Evolutionary conservation across 2,888 invertebrate genomes (phyloP), one percentile per base, ranked within the genome.

Genomic region (Eristalinus aeneus): DNA sequence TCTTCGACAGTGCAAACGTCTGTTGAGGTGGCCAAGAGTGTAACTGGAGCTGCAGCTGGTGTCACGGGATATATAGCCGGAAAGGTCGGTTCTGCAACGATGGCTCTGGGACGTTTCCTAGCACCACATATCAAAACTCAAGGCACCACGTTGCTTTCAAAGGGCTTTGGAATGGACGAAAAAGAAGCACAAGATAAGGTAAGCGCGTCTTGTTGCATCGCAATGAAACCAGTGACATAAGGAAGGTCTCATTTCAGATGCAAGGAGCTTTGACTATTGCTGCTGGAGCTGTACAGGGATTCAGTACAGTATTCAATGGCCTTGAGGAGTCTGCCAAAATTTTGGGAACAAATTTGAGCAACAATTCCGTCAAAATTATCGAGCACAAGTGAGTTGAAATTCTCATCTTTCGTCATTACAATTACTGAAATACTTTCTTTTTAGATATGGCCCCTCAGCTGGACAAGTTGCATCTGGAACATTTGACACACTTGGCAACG

Each of bases 281-380:
- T 0, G 94, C 95, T 0, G 95, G 95, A n/a, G 95, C 96, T 20
- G 94, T 96, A 0, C 94, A 95, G 91, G 96, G 96, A 1, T 94
- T 96, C 89, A 94, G 94, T 0, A 96, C 96, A 0, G 94, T 97
- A 11, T 96, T 96, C 90, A 93, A 94, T 89, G 95, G 96, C 2
- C 91, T 97, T 53, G 96, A 97, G 89, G 93, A 94, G 64, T 96
- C 96, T 0, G 96, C 96, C 0, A 93, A 93, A 76, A 94, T 95
- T 64, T 91, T 97, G 67, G 96, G 95, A 9, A 91, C 90, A 39
- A 94, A 93, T 89, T 91, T 97, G 27, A 94, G 96, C 67, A 93
- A 95, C 88, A 96, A 96, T 91, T 96, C 96, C 0, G 96, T 96
- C 0, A 94, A 94, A 89, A 94, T 96, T 73, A 96, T 97, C 54